These are phyloP conservation scores for Megaceryle maxima DNA, from an alignment of 2,113 vertebrate genomes.

Conservation along the genomic window DNA sequence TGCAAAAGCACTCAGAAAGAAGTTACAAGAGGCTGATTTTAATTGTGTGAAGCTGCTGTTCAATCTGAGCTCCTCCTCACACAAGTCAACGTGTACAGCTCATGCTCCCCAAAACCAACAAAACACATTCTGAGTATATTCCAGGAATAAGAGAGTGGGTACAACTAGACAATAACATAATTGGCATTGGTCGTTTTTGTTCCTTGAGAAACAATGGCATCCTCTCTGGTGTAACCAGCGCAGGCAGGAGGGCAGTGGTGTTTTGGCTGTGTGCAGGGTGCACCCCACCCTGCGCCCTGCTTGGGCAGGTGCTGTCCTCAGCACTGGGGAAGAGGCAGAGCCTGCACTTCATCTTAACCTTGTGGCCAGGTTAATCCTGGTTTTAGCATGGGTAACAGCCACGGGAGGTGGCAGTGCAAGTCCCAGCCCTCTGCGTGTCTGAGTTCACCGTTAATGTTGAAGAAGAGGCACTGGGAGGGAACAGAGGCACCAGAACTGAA, in stretches of 20 bases:
- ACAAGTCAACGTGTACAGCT: rapidly evolving
- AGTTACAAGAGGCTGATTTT: not conserved
- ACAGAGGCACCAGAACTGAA: not conserved
- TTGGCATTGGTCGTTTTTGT: rapidly evolving
- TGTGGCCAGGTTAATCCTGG: rapidly evolving
- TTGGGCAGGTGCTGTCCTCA: not conserved
- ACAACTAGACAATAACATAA: not conserved
- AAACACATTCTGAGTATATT: not conserved
- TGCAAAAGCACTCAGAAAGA: not conserved
- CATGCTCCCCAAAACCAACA: not conserved
- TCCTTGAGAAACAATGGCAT: not conserved
- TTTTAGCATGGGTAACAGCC: not conserved
- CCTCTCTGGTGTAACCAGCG: rapidly evolving
- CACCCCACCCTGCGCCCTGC: too few species aligned
- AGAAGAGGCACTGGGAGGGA: not conserved
- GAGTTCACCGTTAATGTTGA: not conserved
- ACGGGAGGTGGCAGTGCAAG: rapidly evolving
- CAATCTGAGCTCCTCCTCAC: not conserved
- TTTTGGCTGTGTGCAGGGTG: not conserved
- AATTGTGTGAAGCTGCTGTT: not conserved
- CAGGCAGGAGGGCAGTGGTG: not conserved
- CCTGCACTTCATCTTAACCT: not conserved
- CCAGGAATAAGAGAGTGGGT: not conserved
- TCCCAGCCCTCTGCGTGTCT: not conserved
- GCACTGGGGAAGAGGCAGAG: not conserved